A percentile compares a stretch with the other conserved stretches of the same genome.
Evolutionary conservation across 37 sponge, comb jelly and placozoan genomes (phyloP).

Genomic region (Ephydatia muelleri): DNA sequence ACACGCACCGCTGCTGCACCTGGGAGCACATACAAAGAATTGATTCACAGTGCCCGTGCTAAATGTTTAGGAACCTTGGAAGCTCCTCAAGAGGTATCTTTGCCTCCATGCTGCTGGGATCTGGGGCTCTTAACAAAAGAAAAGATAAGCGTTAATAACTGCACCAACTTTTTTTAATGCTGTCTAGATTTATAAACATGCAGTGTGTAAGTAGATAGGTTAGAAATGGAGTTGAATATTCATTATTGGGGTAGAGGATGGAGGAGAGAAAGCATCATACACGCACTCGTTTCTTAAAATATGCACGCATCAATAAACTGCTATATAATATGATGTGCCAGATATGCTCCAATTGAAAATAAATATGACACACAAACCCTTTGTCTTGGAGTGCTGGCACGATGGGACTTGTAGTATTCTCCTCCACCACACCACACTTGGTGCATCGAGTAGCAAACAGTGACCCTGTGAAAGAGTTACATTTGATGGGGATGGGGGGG

Average conservation of each 20-base stretch:
- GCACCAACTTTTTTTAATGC: background rate
- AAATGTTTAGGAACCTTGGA: slow-evolving; percentile 55
- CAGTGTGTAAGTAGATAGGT: no score
- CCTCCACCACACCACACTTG: slow-evolving; percentile 63
- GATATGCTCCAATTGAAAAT: no score
- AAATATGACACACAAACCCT: slow-evolving; percentile 54
- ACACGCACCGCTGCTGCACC: slow-evolving; percentile 59
- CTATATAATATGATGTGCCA: no score
- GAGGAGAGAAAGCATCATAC: no score
- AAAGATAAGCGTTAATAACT: background rate
- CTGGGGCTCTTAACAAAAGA: slow-evolving; percentile 72
- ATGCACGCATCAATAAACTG: no score
- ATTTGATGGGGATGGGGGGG: no score
- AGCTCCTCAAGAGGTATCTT: slow-evolving; percentile 77
- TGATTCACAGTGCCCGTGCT: background rate
- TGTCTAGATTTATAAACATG: background rate
- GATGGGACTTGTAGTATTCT: slow-evolving; percentile 83
- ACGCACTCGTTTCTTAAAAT: no score
- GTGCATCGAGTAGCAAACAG: slow-evolving; percentile 82
- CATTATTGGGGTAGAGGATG: no score
- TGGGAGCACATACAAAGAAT: background rate
- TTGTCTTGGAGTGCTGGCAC: slow-evolving; percentile 84
- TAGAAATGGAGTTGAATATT: no score
- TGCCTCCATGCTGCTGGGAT: slow-evolving; percentile 80
- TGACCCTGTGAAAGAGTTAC: slow-evolving; percentile 42